Conservation (phyloP, 1,140 invertebrate species). For the Eurytemora carolleeae region DNA sequence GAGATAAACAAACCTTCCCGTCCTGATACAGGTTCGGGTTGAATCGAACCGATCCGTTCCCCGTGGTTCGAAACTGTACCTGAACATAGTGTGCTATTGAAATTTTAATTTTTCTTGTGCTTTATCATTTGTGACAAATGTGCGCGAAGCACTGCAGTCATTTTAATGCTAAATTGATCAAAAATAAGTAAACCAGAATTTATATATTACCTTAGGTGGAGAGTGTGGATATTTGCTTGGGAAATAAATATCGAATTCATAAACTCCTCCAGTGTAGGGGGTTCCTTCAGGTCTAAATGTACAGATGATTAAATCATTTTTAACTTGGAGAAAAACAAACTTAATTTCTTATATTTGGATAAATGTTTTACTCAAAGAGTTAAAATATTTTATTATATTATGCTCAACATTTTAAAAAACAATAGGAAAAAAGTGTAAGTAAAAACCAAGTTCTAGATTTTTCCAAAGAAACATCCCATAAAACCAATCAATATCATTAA, state of each 20-base stretch:
- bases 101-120: background rate
- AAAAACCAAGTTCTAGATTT: too few species aligned
- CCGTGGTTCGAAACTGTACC: slow-evolving; percentile 78
- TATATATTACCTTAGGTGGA: slow-evolving; percentile 28
- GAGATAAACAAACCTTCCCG: slow-evolving; percentile 86
- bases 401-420: too few species aligned
- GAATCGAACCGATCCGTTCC: slow-evolving; percentile 75
- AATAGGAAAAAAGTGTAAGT: too few species aligned
- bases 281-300: slow-evolving; percentile 66
- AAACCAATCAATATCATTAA: too few species aligned
- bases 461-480: too few species aligned
- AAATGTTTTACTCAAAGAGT: too few species aligned
- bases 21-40: slow-evolving; percentile 96
- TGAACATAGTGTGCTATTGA: background rate
- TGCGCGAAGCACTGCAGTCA: too few species aligned
- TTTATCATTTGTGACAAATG: too few species aligned
- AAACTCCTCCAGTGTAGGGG: slow-evolving; percentile 71
- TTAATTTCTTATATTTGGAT: too few species aligned
- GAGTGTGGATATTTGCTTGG: slow-evolving; percentile 61
- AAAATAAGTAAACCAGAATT: background rate
- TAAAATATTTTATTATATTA: too few species aligned
- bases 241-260: slow-evolving; percentile 77
- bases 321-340: too few species aligned
- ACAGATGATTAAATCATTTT: too few species aligned
- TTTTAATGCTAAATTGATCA: background rate